These are phyloP conservation scores for Boulengeromyrus knoepffleri DNA, from an alignment of 2,113 vertebrate genomes.

Conservation along the genomic window DNA sequence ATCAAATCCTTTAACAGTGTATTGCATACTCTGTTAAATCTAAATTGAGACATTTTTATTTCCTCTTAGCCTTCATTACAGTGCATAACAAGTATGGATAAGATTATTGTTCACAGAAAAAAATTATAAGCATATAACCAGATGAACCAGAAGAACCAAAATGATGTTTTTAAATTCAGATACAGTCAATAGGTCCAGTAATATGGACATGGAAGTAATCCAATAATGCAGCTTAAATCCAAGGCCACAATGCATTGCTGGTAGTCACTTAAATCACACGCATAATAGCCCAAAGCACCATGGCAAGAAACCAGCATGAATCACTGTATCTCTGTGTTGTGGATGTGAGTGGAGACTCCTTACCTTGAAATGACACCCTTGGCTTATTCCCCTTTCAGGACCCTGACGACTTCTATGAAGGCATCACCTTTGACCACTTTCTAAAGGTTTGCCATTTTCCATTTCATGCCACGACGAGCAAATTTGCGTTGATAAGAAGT, in stretches of 20 bases:
- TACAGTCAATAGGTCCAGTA: not conserved
- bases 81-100: not conserved
- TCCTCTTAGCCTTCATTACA: not conserved
- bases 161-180: not conserved
- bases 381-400: conserved; percentile 54
- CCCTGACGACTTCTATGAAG: conserved; percentile 86
- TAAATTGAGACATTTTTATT: not conserved
- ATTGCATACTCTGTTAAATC: not conserved
- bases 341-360: not conserved
- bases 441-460: conserved; percentile 69
- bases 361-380: not conserved
- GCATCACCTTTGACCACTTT: conserved; percentile 94
- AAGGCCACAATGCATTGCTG: not conserved
- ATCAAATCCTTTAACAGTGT: not conserved
- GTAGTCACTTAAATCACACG: not conserved
- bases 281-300: not conserved
- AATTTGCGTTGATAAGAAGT: not conserved
- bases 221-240: not conserved
- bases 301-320: not conserved
- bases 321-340: not conserved
- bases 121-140: not conserved
- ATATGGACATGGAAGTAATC: not conserved
- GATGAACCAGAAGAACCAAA: not conserved
- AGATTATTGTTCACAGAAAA: not conserved
- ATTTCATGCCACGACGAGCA: not conserved